phyloP scores from a whole-genome alignment of 2,888 invertebrate species.

The Epinotia demarniana region DNA sequence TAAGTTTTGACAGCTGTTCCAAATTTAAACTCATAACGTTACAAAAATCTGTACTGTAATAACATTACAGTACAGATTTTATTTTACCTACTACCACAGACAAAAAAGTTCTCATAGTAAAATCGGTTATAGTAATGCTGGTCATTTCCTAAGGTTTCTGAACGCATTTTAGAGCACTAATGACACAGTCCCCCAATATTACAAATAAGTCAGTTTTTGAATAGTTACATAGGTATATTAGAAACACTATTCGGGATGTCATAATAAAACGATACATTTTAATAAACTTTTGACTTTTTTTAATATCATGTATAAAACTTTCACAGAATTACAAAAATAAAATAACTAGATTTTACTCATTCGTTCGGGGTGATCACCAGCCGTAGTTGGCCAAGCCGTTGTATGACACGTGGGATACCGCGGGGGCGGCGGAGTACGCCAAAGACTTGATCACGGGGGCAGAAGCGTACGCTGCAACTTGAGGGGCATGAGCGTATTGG shows the following conservation, averaged over 20 bases:
- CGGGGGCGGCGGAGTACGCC: conserved; percentile 45
- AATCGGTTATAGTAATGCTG: no score
- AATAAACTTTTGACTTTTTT: conserved; percentile 57
- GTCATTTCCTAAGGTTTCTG: no score
- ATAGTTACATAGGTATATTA: no score
- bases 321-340: conserved; percentile 69
- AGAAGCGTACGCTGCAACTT: conserved; percentile 61
- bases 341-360: conserved; percentile 69
- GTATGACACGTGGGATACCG: conserved; percentile 87
- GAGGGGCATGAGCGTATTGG: conserved; percentile 48
- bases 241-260: neutral
- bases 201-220: no score
- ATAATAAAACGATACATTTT: conserved; percentile 15
- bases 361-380: conserved; percentile 81
- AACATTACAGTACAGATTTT: no score
- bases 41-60: no score
- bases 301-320: conserved; percentile 69
- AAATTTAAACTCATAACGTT: no score
- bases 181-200: no score
- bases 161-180: no score
- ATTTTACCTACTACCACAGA: no score
- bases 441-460: conserved; percentile 46
- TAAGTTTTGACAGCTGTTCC: no score
- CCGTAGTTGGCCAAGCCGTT: conserved; percentile 87
- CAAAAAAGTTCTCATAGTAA: no score